Evolutionary conservation across 2,113 vertebrate genomes (phyloP).

Genomic region (Triplophysa siluroides): DNA sequence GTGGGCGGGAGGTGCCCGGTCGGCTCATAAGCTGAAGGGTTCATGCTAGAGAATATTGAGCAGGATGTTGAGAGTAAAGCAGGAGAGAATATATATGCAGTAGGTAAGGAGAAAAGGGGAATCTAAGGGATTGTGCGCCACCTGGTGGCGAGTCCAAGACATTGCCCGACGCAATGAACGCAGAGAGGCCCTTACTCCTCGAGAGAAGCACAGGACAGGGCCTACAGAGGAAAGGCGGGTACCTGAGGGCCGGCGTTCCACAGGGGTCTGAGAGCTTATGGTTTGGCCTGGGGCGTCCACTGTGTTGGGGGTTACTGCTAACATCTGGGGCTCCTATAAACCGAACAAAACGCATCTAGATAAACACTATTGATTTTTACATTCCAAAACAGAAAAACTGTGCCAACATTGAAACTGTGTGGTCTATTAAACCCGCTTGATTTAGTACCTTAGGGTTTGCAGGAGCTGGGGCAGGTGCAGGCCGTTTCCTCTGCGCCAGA

Average conservation of each 20-base stretch:
- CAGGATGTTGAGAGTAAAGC: constrained; percentile 72
- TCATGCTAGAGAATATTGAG: constrained; percentile 75
- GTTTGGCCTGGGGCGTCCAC: constrained; percentile 76
- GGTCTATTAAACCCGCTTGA: not conserved
- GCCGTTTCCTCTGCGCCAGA: constrained; percentile 91
- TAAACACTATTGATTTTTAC: not conserved
- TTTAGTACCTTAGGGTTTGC: constrained; percentile 80
- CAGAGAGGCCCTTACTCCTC: constrained; percentile 75
- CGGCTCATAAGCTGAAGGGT: constrained; percentile 12
- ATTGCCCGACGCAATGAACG: constrained; percentile 77
- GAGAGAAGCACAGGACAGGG: constrained; percentile 74
- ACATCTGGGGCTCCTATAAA: constrained; percentile 78
- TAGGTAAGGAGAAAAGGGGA: constrained; percentile 87
- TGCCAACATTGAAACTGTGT: not conserved
- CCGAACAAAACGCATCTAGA: not conserved
- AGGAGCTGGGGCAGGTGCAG: constrained; percentile 78
- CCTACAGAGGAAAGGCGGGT: constrained; percentile 85
- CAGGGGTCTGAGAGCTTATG: constrained; percentile 57
- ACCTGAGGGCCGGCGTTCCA: constrained; percentile 89
- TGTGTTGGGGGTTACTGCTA: constrained; percentile 66
- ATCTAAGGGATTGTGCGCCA: constrained; percentile 86
- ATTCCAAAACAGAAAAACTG: not conserved
- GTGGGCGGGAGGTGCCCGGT: constrained; percentile 38
- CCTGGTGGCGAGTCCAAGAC: constrained; percentile 84
- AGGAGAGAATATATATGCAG: constrained; percentile 85